These are phyloP conservation scores for Dicyrtomina minuta DNA, from an alignment of 2,888 invertebrate species.

Conservation along the genomic window DNA sequence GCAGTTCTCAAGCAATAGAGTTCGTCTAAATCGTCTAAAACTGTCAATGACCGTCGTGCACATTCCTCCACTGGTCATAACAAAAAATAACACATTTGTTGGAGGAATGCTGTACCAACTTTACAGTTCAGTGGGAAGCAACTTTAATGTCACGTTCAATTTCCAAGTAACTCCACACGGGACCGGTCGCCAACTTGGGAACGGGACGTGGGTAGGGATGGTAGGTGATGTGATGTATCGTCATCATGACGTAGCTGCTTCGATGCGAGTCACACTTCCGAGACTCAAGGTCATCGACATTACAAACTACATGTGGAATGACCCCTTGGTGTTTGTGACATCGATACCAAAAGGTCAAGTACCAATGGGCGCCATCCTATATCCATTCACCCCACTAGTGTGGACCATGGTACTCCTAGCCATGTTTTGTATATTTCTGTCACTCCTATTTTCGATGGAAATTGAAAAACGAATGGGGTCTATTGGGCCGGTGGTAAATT, in stretches of 20 bases:
- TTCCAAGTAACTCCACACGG: too few relatives aligned
- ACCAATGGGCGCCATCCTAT: constrained; percentile 20
- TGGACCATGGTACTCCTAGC: constrained; percentile 20
- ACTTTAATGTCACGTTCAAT: constrained; percentile 5
- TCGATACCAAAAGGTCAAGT: constrained; percentile 21
- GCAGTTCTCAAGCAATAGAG: too few relatives aligned
- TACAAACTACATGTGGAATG: constrained; percentile 18
- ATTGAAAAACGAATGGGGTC: too few relatives aligned
- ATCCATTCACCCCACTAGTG: constrained; percentile 20
- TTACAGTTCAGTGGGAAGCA: neutral
- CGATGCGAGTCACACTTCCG: constrained; percentile 12
- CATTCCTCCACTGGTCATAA: constrained; percentile 15
- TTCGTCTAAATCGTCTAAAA: too few relatives aligned
- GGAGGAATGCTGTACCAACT: constrained; percentile 8
- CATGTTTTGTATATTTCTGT: constrained; percentile 11
- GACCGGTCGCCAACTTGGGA: constrained; percentile 16
- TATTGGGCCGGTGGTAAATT: too few relatives aligned
- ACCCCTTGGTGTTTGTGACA: constrained; percentile 30
- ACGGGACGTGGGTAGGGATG: constrained; percentile 37
- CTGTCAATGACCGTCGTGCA: constrained; percentile 5
- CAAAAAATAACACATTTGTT: neutral
- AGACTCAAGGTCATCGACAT: constrained; percentile 16
- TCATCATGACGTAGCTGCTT: constrained; percentile 22
- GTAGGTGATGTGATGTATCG: constrained; percentile 20
- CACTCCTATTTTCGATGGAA: too few relatives aligned